Evolutionary conservation across 2,888 invertebrate species (phyloP), one percentile per base, ranked within the genome.

Genomic region (Eupithecia subumbrata): DNA sequence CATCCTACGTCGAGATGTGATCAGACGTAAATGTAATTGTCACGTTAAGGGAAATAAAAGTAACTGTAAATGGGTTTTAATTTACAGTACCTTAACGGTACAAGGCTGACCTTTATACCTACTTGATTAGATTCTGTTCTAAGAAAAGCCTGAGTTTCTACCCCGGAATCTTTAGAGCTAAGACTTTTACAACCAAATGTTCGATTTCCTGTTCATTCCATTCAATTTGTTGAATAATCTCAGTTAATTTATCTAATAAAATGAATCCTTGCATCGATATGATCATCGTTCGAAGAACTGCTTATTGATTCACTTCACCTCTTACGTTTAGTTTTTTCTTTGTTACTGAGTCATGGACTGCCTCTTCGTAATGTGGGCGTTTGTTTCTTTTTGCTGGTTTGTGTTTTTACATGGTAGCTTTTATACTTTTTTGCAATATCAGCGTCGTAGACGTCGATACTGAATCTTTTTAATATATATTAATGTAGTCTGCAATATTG

Each of bases 221-320:
- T 66, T 66, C 7, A 40, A 43, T 67, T 22, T 22, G 25, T 68
- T 45, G 43, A 68, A 43, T 25, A 22, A 68, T 22, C 52, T 40
- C 40, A 12, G 37, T 43, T 43, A 18, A 40, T 22, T 52, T 66
- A 64, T 69, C 22, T 69, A 63, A 48, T 22, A 73, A 69, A 69
- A 25, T 45, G 14, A 52, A 67, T 16, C 40, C 68, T 67, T 66
- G 22, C 68, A 76, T 69, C 66, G 66, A 73, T 76, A 71, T 43
- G 71, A 75, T 77, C 77, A 76, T 75, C 73, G 70, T 79, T 76
- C 78, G 72, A 73, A 76, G 79, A 81, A 81, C 56, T 69, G 34
- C 43, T 69, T 67, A 75, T 79, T 79, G 78, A 80, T 73, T 78
- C 79, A 79, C 72, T 72, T 37, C 12, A 74, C 60, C 73, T 74